Conservation (phyloP, 2,888 invertebrate species). For the Drosophila neonasuta region DNA sequence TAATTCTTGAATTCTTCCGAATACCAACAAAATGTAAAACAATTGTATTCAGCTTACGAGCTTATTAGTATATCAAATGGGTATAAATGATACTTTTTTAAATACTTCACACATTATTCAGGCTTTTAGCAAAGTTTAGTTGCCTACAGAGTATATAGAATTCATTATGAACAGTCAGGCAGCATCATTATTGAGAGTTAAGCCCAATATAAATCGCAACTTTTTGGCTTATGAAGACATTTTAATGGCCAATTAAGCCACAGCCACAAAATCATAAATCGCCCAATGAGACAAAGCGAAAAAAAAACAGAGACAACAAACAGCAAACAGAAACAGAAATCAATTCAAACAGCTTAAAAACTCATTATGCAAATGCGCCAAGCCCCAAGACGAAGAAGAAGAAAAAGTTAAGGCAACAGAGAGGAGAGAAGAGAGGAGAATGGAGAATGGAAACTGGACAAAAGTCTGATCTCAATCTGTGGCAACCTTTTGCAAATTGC, state of each 20-base stretch:
- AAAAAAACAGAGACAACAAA: constrained; percentile 26
- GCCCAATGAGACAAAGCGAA: constrained; percentile 38
- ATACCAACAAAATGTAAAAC: neutral
- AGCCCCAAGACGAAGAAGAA: constrained; percentile 23
- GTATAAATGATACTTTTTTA: neutral
- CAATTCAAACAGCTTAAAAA: constrained; percentile 76
- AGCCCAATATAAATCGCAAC: constrained; percentile 43
- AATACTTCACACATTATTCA: neutral
- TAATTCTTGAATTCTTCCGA: no score
- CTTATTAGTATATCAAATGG: no score
- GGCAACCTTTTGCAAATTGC: constrained; percentile 68
- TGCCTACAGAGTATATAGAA: constrained; percentile 8
- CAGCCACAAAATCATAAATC: constrained; percentile 67
- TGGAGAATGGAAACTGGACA: constrained; percentile 17
- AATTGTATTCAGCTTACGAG: neutral
- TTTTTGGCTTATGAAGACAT: constrained; percentile 70
- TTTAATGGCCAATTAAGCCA: constrained; percentile 76
- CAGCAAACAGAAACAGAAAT: constrained; percentile 47
- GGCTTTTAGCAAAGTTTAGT: neutral
- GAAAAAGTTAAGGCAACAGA: neutral
- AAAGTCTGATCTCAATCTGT: constrained; percentile 37
- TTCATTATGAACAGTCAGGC: neutral
- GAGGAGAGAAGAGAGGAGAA: neutral
- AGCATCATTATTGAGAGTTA: constrained; percentile 30
- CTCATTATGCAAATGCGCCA: constrained; percentile 74